phyloP scores from a whole-genome alignment of 1,140 invertebrate genomes.

The Drosophila dunni region DNA sequence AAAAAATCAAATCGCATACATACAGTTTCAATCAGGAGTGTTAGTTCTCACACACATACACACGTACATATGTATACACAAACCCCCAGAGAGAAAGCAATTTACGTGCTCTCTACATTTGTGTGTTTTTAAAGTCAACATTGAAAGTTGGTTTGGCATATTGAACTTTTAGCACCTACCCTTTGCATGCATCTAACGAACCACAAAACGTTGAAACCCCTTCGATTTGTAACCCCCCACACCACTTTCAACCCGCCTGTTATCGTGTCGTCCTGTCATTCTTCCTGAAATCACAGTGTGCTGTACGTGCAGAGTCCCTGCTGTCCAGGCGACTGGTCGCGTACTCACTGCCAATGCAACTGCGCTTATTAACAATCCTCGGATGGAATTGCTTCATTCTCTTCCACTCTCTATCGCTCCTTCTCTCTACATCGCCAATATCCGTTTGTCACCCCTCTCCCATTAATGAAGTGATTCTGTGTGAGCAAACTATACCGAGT shows the following conservation, averaged over 20 bases:
- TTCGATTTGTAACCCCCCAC: background rate
- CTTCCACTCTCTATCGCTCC: slow-evolving; percentile 37
- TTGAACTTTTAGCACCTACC: slow-evolving; percentile 67
- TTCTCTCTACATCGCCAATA: slow-evolving; percentile 34
- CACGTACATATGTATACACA: background rate
- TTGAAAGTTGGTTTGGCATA: slow-evolving; percentile 55
- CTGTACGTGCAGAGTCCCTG: slow-evolving; percentile 56
- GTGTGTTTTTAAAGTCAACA: slow-evolving; percentile 65
- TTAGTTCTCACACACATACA: background rate
- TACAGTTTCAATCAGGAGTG: slow-evolving; percentile 30
- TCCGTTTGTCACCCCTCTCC: slow-evolving; percentile 54
- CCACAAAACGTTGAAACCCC: slow-evolving; percentile 53
- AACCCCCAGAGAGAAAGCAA: background rate
- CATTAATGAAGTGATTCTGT: slow-evolving; percentile 78
- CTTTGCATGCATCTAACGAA: slow-evolving; percentile 61
- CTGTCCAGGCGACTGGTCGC: slow-evolving; percentile 27
- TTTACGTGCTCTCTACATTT: slow-evolving; percentile 25
- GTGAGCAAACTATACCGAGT: slow-evolving; percentile 5
- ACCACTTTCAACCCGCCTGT: background rate
- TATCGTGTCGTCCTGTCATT: background rate
- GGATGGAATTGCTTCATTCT: slow-evolving; percentile 47
- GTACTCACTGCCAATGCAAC: slow-evolving; percentile 46
- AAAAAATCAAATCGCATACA: slow-evolving; percentile 19
- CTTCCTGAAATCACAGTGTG: slow-evolving; percentile 56
- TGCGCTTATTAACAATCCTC: slow-evolving; percentile 77